Conservation (phyloP, 2,888 invertebrate species). For the Morpho helenor region DNA sequence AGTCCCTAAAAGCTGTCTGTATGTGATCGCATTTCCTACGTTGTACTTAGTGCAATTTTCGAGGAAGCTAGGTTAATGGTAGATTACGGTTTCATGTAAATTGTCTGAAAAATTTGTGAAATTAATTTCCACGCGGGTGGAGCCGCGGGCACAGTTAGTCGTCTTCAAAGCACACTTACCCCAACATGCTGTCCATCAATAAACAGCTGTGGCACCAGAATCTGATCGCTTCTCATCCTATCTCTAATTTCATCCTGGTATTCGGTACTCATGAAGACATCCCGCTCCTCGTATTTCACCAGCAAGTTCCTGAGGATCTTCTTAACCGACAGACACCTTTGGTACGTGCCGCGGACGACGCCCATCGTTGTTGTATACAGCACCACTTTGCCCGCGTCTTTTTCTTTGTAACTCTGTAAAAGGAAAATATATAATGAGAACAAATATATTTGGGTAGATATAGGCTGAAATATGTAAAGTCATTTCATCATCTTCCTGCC, state of each 20-base stretch:
- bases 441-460: background rate
- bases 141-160: too few relatives aligned
- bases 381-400: conserved; percentile 95
- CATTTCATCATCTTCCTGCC: too few relatives aligned
- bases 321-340: conserved; percentile 93
- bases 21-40: too few relatives aligned
- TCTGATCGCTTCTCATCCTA: conserved; percentile 86
- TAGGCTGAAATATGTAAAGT: too few relatives aligned
- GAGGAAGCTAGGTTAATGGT: too few relatives aligned
- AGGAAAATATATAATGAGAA: background rate
- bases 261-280: conserved; percentile 95
- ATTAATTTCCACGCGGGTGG: too few relatives aligned
- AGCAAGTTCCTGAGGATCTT: conserved; percentile 95
- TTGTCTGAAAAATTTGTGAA: too few relatives aligned
- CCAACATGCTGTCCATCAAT: conserved; percentile 96
- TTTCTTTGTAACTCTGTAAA: conserved; percentile 93
- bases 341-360: conserved; percentile 93
- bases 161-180: conserved; percentile 80
- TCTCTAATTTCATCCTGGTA: conserved; percentile 94
- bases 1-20: too few relatives aligned
- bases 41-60: too few relatives aligned
- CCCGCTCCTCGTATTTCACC: conserved; percentile 95
- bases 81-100: too few relatives aligned
- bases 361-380: conserved; percentile 97
- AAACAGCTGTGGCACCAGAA: conserved; percentile 94